Evolutionary conservation across 2,797 vertebrate species (phyloP), one percentile per base, ranked within the genome.

Genomic region (Epinephelus malabaricus): DNA sequence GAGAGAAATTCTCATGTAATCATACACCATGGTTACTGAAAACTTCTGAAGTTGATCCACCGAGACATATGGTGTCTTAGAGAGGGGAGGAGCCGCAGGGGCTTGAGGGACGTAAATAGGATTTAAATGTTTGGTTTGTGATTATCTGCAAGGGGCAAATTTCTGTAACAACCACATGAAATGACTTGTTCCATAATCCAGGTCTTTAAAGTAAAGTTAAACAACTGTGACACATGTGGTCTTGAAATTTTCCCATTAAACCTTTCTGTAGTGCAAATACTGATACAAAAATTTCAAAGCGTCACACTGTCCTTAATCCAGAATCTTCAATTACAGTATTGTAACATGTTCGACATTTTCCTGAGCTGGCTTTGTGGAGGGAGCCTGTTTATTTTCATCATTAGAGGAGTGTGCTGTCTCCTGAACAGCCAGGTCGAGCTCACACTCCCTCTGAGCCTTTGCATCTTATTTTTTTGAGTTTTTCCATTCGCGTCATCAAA

Each of bases 401-500:
- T 92, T 88, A 90, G 84, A 88, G 81, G 77, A 86, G 71, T 67
- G 87, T 55, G 76, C 87, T 68, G 88, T 92, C 93, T 94, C 88
- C 86, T 81, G 85, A 92, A 93, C 86, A 88, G 86, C 85, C 92
- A 86, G 92, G 94, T 94, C 90, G 91, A 89, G 86, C 91, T 88
- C 81, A 83, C 77, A 78, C 88, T 92, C 90, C 93, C 92, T 81
- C 82, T 55, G 86, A 94, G 90, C 73, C 91, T 75, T 83, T 82
- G 85, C 82, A 66, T 92, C 87, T 92, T 92, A 79, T 91, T 92
- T 93, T 30, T 93, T 88, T 85, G 46, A 93, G 88, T 90, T 85
- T 92, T 88, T 79, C 66, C 95, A 93, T 92, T 95, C 93, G 91
- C 95, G 95, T 96, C 96, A 97, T 97, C 97, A 97, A 97, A 97